Evolutionary conservation across 1,140 invertebrate species (phyloP), one percentile per base, ranked within the genome.

Genomic region (Doryteuthis pealeii): DNA sequence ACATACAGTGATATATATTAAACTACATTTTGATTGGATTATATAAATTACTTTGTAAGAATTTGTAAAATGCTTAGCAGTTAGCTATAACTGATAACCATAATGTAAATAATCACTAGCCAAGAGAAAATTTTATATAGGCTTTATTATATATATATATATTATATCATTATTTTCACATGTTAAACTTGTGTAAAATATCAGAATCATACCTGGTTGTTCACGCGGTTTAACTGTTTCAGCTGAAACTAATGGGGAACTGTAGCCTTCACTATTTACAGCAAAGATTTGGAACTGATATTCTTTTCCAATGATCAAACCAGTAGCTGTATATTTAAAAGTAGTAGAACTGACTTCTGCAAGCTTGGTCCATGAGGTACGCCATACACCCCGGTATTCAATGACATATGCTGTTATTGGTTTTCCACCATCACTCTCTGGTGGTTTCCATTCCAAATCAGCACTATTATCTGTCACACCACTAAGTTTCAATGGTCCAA

Each of bases 381-480:
- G 94, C 76, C 96, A 94, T 71, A 93, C 91, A 81, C 98, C 96
- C 91, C 95, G 94, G 89, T 97, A 97, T 86, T 98, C 96, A 35
- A 98, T 93, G 40, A 91, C 91, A 87, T 99, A 99, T 86, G 97
- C 97, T 31, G 95, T 97, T 79, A 99, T 93, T 10, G 96, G 95
- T 70, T 94, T 95, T 66, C 97, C 97, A 76, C 97, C 97, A 88
- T 99, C 96, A 86, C 96, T 76, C 70, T 76, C 77, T 43, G 96
- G 95, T 78, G 95, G 92, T 88, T 93, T 93, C 97, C 97, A 99
- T 0, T 93, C 91, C 65, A 99, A 88, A 0, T 94, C 93, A 83
- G 96, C 98, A 5, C 95, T 96, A 85, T 98, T 96, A 2, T 96
- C 95, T n/a, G 95, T 97, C 74, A 99, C 94, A 82, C 99, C 96